These are phyloP conservation scores for Medauroidea extradentata DNA, from an alignment of 1,140 invertebrate species.

Conservation along the genomic window DNA sequence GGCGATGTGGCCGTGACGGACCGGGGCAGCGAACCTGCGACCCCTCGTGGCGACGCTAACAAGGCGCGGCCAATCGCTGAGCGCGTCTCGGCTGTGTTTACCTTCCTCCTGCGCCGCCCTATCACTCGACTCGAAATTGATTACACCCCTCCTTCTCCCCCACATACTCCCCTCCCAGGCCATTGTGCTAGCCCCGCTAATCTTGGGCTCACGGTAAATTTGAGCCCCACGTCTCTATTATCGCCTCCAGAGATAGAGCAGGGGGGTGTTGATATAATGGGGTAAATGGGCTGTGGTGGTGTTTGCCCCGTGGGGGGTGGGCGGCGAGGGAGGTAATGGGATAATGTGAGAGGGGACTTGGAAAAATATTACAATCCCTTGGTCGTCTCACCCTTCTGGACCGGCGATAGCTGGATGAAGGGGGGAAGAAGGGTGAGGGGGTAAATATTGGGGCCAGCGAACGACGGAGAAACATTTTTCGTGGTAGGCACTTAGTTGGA, in stretches of 20 bases:
- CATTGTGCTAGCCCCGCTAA: conserved; percentile 7
- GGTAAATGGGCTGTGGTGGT: conserved; percentile 10
- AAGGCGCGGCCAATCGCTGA: no score
- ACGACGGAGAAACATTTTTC: no score
- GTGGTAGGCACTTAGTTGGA: no score
- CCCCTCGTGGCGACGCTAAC: no score
- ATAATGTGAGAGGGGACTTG: conserved; percentile 7
- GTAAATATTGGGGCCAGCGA: no score
- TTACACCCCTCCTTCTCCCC: background rate
- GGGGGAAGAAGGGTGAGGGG: no score
- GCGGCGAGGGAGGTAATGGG: background rate
- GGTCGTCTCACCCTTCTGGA: no score
- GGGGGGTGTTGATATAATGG: conserved; percentile 8
- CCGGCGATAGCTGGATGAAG: no score
- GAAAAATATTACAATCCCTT: no score
- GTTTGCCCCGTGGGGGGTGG: background rate
- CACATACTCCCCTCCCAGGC: no score
- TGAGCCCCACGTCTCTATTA: conserved; percentile 9
- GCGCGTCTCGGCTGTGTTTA: background rate
- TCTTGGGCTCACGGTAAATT: conserved; percentile 10
- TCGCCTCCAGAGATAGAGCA: background rate
- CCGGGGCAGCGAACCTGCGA: no score
- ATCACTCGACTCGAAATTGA: conserved; percentile 8
- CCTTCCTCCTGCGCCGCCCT: background rate
- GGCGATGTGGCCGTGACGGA: no score